Conservation (phyloP, 2,113 vertebrate genomes). For the Amphiprion percula region DNA sequence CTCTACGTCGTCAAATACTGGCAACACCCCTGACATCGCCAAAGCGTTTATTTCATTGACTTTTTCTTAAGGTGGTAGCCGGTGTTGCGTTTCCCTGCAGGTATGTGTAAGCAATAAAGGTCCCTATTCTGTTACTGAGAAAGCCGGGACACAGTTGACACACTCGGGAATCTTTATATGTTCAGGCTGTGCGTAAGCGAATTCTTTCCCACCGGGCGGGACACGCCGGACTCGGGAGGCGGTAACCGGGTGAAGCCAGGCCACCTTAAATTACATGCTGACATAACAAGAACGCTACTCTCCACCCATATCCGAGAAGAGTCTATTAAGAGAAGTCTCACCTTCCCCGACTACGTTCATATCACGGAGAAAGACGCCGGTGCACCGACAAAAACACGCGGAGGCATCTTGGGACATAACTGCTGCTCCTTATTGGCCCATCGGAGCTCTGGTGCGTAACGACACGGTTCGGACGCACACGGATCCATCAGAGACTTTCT, state of each 20-base stretch:
- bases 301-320: constrained; percentile 77
- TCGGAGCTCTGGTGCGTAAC: constrained; percentile 19
- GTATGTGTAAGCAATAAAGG: neutral
- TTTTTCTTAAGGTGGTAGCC: constrained; percentile 78
- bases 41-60: constrained; percentile 54
- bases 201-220: constrained; percentile 20
- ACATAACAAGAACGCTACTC: constrained; percentile 73
- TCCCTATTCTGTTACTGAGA: neutral
- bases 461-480: constrained; percentile 18
- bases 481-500: neutral
- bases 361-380: constrained; percentile 40
- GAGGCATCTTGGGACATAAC: constrained; percentile 13
- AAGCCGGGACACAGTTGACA: neutral
- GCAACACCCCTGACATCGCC: constrained; percentile 64
- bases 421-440: constrained; percentile 49
- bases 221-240: neutral
- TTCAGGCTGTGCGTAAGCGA: neutral
- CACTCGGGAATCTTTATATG: constrained; percentile 17
- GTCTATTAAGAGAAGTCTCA: constrained; percentile 74
- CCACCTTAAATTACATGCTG: constrained; percentile 85
- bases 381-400: constrained; percentile 2
- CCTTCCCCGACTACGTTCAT: constrained; percentile 53
- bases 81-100: neutral
- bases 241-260: neutral
- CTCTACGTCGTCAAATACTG: constrained; percentile 71